Base-by-base conservation (phyloP, 2,888 invertebrate species). In the Ochropleura plecta region DNA sequence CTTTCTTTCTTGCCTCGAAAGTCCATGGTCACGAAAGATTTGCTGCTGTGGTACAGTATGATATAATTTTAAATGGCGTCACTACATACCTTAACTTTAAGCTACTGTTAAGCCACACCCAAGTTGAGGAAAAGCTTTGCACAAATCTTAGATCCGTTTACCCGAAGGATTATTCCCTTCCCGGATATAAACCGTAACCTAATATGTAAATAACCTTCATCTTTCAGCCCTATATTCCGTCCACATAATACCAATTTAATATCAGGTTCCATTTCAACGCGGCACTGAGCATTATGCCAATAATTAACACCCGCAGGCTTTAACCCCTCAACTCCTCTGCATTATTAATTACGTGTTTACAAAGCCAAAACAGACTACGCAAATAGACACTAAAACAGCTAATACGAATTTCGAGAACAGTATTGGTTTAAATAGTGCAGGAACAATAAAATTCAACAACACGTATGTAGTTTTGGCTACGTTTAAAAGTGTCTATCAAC, bases 241-340 rank as follows among this genome's bases (percentile, higher is more conserved):
- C 57, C 63, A 62, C 73, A 74, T 69, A 72, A 79, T 78, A 65
- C 69, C 64, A 59, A 77, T 83, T 76, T 86, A 86, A 85, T 76
- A 86, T 73, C 42, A 55, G 59, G 62, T 62, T 76, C 65, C 65
- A 78, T 74, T 42, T 66, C 62, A 51, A 68, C 65, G 60, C 66
- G 68, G 73, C 30, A 65, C 30, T 20, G 60, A 73, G 49, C 30
- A 64, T 77, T 64, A 66, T 70, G 69, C 72, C 73, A 69, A 79
- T 69, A 75, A 73, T 76, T 71, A 59, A 79, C 76, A 40, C 65
- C 76, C 78, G 44, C 63, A 49, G 78, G 80, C 78, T 64, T 49
- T 71, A 64, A 72, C 63, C 65, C 44, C 60, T 67, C 57, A 84
- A 81, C 59, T 51, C 48, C 51, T 20, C 51, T 70, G 44, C 42